Base-by-base conservation (phyloP, 2,888 invertebrate species). In the Hymenopus coronatus region DNA sequence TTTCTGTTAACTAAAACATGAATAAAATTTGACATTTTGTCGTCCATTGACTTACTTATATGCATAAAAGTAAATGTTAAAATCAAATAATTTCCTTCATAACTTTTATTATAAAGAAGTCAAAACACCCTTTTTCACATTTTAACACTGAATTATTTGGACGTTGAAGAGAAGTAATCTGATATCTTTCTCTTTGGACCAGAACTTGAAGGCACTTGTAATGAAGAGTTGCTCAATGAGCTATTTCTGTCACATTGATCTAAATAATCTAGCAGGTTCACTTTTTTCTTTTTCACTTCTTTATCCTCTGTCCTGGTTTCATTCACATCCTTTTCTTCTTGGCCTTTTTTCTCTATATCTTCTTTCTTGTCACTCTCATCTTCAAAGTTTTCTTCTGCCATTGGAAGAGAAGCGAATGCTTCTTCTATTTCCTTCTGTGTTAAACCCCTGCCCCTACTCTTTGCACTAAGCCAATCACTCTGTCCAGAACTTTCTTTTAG, bases 151-250 rank as follows among this genome's bases (percentile, higher is more conserved):
- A 40, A 12, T 12, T 33, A n/a, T 46, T 28, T 85, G 2, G 85
- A 40, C n/a, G 12, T 14, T n/a, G 85, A 2, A 15, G 85, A 15
- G 33, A 85, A 85, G 54, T 85, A 85, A 33, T 85, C 85, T n/a
- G 85, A 85, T 25, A 85, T 85, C n/a, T 85, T 85, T 85, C 85
- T 85, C 33, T 85, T 85, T 28, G 85, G 85, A 46, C 14, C 27
- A 3, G 85, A 40, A 27, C 85, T 54, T 46, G 46, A n/a, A 54
- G 85, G 20, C 54, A 70, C 25, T 70, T 70, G 54, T 25, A 8
- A 20, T 70, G 14, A 70, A 70, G 20, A 20, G 54, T 70, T 54
- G 54, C 46, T 7, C 14, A 85, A 27, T 27, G 40, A 40, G n/a
- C 54, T 85, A 3, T 15, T 85, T 40, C 46, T 85, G 27, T 85